phyloP scores from a whole-genome alignment of 1,140 invertebrate genomes.

The Drusus annulatus region DNA sequence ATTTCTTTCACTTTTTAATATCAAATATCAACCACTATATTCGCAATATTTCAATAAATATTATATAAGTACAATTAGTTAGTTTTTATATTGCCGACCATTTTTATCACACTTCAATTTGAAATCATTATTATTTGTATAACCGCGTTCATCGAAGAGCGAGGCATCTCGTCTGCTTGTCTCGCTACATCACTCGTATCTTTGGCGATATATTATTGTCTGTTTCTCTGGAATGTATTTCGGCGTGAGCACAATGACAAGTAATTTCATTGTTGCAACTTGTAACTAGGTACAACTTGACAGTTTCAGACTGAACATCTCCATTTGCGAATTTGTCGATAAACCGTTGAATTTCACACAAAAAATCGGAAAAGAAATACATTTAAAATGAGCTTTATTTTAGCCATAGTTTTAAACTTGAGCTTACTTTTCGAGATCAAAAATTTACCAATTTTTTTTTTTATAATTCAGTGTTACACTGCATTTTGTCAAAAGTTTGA shows the following conservation, averaged over 20 bases:
- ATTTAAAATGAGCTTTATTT: not conserved
- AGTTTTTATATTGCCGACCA: not conserved
- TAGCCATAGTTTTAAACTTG: not conserved
- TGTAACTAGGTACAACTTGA: no score
- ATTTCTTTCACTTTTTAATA: no score
- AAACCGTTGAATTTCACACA: not conserved
- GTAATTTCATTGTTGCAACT: not conserved
- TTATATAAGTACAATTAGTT: not conserved
- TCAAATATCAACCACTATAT: no score
- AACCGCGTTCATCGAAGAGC: not conserved
- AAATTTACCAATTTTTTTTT: not conserved
- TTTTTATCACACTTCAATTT: conserved; percentile 14
- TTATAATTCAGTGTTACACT: conserved; percentile 1
- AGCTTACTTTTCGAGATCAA: conserved; percentile 20
- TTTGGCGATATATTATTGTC: conserved; percentile 3
- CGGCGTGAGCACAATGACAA: conserved; percentile 6
- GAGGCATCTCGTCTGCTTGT: not conserved
- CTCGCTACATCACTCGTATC: not conserved
- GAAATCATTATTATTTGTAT: not conserved
- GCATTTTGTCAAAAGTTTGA: not conserved
- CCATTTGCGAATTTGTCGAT: not conserved
- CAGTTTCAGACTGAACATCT: not conserved
- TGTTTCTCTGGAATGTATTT: conserved; percentile 33
- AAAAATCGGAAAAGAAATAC: not conserved
- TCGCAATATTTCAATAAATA: no score